Base-by-base conservation (phyloP, 2,888 invertebrate genomes). In the Ctena decussata region DNA sequence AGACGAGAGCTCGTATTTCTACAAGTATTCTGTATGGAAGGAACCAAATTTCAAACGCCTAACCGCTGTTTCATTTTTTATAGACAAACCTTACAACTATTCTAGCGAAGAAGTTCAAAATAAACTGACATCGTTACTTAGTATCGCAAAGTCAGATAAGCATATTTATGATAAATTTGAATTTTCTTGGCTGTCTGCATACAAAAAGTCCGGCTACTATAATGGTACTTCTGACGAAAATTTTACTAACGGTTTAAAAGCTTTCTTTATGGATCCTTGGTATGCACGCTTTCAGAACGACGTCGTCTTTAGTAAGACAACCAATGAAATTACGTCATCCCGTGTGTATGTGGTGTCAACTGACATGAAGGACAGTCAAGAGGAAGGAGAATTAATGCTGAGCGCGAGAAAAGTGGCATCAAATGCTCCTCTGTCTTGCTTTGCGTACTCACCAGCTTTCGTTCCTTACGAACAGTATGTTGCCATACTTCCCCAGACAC, bases 291-390 rank as follows among this genome's bases (percentile, higher is more conserved):
- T 89, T 69, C 21, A 81, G 53, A 92, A 89, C 80, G 93, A 93
- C 70, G 77, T 93, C n/a, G 83, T 88, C 21, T 75, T 93, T 27
- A 77, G 85, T 18, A 39, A 71, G 1, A 18, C 24, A 35, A 82
- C 57, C 21, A 46, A 18, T 12, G 71, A 35, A 39, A 87, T 87
- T 8, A 41, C 97, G 3, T 98, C 98, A 0, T 98, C 98, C 70
- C 96, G 99, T 83, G 98, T 98, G 94, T 96, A 98, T 71, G 97
- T 99, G 74, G 98, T 98, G 95, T 98, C 98, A 0, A 97, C 98
- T 1, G 98, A 98, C 93, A 98, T 99, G 70, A 98, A 97, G 78
- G 98, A 98, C 76, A 98, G 98, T 27, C 83, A 85, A 12, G 79
- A 79, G 30, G 93, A 94, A 82, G 93, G 92, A 0, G 74, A 89